A percentile compares a stretch with the other conserved stretches of the same genome.
Conservation (phyloP, 2,797 vertebrate species). For the Ctenopoma kingsleyae region DNA sequence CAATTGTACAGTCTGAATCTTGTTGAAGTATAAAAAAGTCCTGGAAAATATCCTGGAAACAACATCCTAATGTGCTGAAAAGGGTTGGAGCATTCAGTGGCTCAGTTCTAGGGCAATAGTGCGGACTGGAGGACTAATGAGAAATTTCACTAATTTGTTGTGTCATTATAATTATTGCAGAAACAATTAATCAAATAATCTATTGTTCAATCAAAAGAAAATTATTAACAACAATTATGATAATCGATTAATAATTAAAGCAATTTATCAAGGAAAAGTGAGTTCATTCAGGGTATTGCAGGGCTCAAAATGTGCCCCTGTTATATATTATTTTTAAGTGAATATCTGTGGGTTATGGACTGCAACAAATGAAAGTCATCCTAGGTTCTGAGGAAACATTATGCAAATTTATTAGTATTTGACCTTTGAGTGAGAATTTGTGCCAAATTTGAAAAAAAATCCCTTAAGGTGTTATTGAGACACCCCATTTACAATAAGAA, state of each 20-base stretch:
- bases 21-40: background rate
- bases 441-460: too few species aligned
- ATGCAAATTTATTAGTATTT: too few species aligned
- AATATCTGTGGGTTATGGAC: background rate
- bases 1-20: background rate
- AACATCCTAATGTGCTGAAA: background rate
- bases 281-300: background rate
- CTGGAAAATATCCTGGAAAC: background rate
- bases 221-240: background rate
- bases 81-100: background rate
- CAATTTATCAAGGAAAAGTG: background rate
- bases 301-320: background rate
- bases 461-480: too few species aligned
- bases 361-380: background rate
- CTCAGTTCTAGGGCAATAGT: slow-evolving; percentile 6
- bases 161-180: background rate
- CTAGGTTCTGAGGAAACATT: background rate
- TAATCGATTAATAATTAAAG: slow-evolving; percentile 1
- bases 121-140: background rate
- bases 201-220: background rate
- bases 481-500: too few species aligned
- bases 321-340: background rate
- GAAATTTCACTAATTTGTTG: background rate
- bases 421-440: too few species aligned
- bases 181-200: slow-evolving; percentile 13